phyloP scores from a whole-genome alignment of 2,888 invertebrate genomes.

The Charanyca ferruginea region DNA sequence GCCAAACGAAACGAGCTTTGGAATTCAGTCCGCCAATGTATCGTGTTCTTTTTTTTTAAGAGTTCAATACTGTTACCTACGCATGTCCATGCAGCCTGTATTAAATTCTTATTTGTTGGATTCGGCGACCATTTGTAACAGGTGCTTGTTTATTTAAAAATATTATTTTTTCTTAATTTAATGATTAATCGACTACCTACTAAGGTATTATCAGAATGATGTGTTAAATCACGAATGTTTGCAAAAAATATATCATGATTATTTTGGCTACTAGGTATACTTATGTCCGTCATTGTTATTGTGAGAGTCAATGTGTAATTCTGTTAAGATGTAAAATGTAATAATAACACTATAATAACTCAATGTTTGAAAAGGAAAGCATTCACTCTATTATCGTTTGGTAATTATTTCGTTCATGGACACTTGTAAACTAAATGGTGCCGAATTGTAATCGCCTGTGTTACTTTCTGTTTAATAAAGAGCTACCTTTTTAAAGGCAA shows the following conservation, averaged over 20 bases:
- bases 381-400: slow-evolving; percentile 21
- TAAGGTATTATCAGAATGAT: background rate
- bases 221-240: slow-evolving; percentile 5
- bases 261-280: background rate
- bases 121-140: slow-evolving; percentile 4
- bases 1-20: slow-evolving; percentile 51
- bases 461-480: background rate
- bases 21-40: slow-evolving; percentile 43
- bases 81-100: slow-evolving; percentile 12
- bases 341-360: too few relatives aligned
- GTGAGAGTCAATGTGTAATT: slow-evolving; percentile 43
- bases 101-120: slow-evolving; percentile 23
- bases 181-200: background rate
- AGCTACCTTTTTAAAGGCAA: background rate
- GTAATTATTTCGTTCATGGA: slow-evolving; percentile 10
- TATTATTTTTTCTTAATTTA: slow-evolving; percentile 2
- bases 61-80: slow-evolving; percentile 25
- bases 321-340: slow-evolving; percentile 5
- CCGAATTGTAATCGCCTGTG: background rate
- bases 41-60: slow-evolving; percentile 43
- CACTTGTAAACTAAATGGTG: background rate
- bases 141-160: background rate
- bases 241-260: background rate
- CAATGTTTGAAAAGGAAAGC: slow-evolving; percentile 43
- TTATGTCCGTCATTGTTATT: slow-evolving; percentile 13